A percentile compares a stretch with the other conserved stretches of the same genome.
Evolutionary conservation across 2,888 invertebrate species (phyloP).

Genomic region (Hedychridium roseum): DNA sequence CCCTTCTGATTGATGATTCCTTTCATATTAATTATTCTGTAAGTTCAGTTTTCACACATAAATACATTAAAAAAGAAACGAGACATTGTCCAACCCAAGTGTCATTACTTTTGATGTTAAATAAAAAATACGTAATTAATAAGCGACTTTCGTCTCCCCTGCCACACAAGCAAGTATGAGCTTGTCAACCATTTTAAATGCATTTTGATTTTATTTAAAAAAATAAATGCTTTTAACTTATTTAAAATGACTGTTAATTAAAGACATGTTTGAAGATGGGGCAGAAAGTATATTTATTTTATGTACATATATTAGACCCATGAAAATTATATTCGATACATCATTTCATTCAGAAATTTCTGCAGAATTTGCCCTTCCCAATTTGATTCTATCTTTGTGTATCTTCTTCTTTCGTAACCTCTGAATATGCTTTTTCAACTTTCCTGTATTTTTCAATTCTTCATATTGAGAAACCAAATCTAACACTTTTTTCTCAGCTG

Average conservation of each 20-base stretch:
- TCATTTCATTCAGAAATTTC: too few relatives aligned
- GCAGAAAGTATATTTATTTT: too few relatives aligned
- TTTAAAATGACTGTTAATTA: too few relatives aligned
- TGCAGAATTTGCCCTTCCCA: slow-evolving; percentile 26
- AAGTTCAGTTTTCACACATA: slow-evolving; percentile 60
- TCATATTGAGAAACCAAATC: slow-evolving; percentile 82
- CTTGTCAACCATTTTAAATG: too few relatives aligned
- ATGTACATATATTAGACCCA: too few relatives aligned
- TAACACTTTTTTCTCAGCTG: slow-evolving; percentile 81
- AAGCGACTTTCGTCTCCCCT: slow-evolving; percentile 2
- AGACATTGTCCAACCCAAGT: slow-evolving; percentile 63
- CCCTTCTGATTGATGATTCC: slow-evolving; percentile 57
- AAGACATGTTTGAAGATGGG: too few relatives aligned
- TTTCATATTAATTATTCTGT: slow-evolving; percentile 59
- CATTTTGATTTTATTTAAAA: too few relatives aligned
- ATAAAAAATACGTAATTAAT: slow-evolving; percentile 63
- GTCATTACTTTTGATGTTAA: slow-evolving; percentile 64
- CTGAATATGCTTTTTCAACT: slow-evolving; percentile 81
- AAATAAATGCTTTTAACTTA: too few relatives aligned
- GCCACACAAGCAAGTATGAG: too few relatives aligned
- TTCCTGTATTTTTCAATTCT: slow-evolving; percentile 79
- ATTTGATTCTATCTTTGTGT: slow-evolving; percentile 45
- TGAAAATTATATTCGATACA: too few relatives aligned
- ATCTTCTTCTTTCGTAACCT: slow-evolving; percentile 81
- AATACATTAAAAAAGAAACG: slow-evolving; percentile 48